Evolutionary conservation across 2,113 vertebrate genomes (phyloP), one percentile per base, ranked within the genome.

Genomic region (Tinamus guttatus): DNA sequence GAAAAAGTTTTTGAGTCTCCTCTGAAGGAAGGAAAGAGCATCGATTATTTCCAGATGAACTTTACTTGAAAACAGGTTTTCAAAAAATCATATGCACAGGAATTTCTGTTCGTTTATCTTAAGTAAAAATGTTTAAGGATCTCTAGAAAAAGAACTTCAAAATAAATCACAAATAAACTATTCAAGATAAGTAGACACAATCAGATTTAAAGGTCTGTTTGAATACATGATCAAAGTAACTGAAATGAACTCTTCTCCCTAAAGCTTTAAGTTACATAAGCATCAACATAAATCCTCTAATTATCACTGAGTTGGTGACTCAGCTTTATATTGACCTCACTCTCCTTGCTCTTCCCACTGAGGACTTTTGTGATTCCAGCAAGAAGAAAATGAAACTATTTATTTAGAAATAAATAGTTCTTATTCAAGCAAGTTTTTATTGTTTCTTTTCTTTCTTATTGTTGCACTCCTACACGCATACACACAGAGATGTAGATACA

Each of bases 1-100:
- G 8, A n/a, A n/a, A 36, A 18, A 34, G 1, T 0, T 13, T 43
- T 62, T 49, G 19, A 81, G 2, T 4, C 19, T 65, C 11, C 16
- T 52, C 41, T 36, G 32, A 45, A 6, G 4, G 27, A 76, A 49
- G 27, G 1, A 60, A 80, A 52, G 9, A 13, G 25, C 1, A 0
- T 47, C 74, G 13, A 0, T 62, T 74, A 13, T 14, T 76, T 84
- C 38, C 27, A 81, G 21, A 51, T 21, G 9, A 52, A 9, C 68
- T 71, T 38, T 9, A 30, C 8, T 49, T 52, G 49, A 73, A 59
- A 32, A 4, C 56, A 58, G 51, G 14, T 43, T 58, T 81, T 67
- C 52, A 40, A 84, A 70, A 69, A 28, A 21, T 14, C 47, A 34
- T 7, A 77, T 59, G 54, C 12, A 71, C 7, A 12, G 21, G n/a